Base-by-base conservation (phyloP, 2,797 vertebrate genomes). In the Eurystomus glaucurus region DNA sequence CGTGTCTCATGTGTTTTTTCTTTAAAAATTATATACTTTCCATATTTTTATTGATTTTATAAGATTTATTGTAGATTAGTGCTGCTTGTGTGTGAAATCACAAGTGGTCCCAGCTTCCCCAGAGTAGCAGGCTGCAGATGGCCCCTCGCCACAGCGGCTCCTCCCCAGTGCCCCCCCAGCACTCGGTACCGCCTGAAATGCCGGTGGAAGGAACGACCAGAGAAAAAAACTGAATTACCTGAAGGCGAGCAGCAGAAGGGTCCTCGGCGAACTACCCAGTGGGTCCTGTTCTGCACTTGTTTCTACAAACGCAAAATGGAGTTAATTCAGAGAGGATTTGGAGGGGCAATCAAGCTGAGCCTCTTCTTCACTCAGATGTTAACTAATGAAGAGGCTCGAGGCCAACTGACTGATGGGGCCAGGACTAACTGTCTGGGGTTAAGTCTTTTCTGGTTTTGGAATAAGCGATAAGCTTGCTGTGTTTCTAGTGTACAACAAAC, bases 21-120 rank as follows among this genome's bases (percentile, higher is more conserved):
- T 98, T 97, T 98, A 96, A 98, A 98, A 98, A 98, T 98, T 16
- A 98, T 98, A 98, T 97, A 98, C 93, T 97, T 97, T 92, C 96
- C 91, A 97, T 98, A 97, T 98, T 98, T 98, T 95, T 98, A 98
- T 98, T 98, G 98, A 98, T 98, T 98, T 95, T 48, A 4, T 52
- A 95, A 98, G 96, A 98, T 98, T 97, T 98, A 97, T 97, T 89
- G 43, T 96, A 98, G 97, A 97, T 98, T 96, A 98, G 79, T 39
- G 39, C 69, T 96, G 93, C 93, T 57, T 69, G 72, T 78, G 83
- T 57, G 71, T 97, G 96, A 97, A 95, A 96, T 74, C 90, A 58
- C 95, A 93, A 97, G 91, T 71, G 85, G 94, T 93, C 96, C 91
- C 94, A 90, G 92, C 35, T 77, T 97, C 96, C 96, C 96, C 76